These are phyloP conservation scores for Tyrannus savana DNA, from an alignment of 2,113 vertebrate species.

Conservation along the genomic window DNA sequence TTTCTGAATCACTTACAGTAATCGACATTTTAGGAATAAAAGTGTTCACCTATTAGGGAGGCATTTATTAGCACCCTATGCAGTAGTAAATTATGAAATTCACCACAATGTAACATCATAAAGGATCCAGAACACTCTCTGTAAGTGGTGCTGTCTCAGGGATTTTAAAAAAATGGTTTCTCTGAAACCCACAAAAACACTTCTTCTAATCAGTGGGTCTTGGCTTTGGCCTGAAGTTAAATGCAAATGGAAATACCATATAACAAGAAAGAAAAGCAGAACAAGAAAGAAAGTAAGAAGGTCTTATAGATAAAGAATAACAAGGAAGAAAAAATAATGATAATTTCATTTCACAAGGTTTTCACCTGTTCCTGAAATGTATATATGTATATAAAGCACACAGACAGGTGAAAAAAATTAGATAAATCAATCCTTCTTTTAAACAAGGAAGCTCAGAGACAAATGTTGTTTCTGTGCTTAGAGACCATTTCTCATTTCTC, in stretches of 20 bases:
- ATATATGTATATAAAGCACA: background rate
- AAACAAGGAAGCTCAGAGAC: background rate
- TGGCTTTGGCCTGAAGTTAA: background rate
- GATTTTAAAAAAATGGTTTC: background rate
- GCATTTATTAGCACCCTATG: background rate
- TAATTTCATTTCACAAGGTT: background rate
- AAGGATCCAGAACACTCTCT: background rate
- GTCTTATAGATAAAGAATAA: background rate
- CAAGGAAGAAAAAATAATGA: background rate
- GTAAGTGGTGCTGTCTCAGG: background rate
- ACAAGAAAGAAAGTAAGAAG: background rate
- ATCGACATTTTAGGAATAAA: background rate
- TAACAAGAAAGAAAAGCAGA: background rate
- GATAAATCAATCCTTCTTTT: background rate
- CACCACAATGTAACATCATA: background rate
- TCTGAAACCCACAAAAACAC: background rate
- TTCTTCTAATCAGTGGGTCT: background rate
- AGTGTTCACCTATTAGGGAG: background rate
- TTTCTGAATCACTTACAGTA: conserved; percentile 20
- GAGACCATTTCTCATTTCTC: background rate
- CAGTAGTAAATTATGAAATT: background rate
- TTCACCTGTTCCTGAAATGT: background rate
- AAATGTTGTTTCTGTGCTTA: background rate
- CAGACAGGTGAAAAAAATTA: background rate
- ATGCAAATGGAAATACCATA: background rate